Conservation (phyloP, 2,113 vertebrate genomes). For the Naja naja region DNA sequence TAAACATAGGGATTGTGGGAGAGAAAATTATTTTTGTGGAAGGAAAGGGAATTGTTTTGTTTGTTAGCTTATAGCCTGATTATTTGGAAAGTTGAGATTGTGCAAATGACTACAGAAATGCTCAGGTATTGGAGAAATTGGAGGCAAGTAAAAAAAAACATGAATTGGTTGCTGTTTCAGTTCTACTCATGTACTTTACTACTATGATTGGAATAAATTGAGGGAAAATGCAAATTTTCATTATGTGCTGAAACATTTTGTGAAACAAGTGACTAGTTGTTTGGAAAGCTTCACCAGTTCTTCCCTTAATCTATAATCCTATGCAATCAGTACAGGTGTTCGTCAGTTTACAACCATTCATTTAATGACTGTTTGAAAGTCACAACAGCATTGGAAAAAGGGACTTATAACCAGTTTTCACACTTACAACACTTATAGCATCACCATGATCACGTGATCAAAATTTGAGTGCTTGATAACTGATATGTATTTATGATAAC, state of each 20-base stretch:
- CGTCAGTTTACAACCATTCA: not conserved
- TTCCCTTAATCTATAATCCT: not conserved
- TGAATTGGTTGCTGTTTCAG: not conserved
- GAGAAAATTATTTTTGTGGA: not conserved
- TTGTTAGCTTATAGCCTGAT: not conserved
- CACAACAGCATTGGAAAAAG: not conserved
- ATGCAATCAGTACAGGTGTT: not conserved
- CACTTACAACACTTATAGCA: not conserved
- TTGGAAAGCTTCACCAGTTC: not conserved
- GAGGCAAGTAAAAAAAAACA: not conserved
- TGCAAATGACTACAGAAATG: not conserved
- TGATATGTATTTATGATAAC: not conserved
- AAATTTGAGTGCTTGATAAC: not conserved
- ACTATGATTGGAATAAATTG: not conserved
- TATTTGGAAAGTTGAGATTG: not conserved
- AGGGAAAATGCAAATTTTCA: not conserved
- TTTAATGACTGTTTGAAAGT: not conserved
- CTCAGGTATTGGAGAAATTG: not conserved
- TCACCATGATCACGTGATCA: not conserved
- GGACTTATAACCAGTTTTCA: not conserved
- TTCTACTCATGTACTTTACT: not conserved
- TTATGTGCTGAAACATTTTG: not conserved
- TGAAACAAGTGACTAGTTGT: not conserved
- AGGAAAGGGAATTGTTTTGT: not conserved
- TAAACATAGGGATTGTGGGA: not conserved